A percentile compares a stretch with the other conserved stretches of the same genome.
Conservation (phyloP, 35 echinoderm and acorn worm genomes). For the Lytechinus pictus region DNA sequence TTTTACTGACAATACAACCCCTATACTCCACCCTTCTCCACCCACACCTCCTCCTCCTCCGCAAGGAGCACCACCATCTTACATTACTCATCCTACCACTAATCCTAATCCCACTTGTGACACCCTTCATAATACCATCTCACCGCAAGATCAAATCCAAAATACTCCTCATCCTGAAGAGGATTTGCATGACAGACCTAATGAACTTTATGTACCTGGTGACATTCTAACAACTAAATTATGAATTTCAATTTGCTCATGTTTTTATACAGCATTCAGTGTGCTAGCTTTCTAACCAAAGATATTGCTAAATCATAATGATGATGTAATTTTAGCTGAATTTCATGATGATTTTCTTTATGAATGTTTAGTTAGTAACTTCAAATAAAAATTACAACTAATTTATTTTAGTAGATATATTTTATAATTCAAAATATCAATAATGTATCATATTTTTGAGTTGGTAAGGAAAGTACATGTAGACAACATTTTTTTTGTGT, state of each 20-base stretch:
- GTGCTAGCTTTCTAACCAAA: background rate
- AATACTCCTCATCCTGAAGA: background rate
- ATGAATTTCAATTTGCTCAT: background rate
- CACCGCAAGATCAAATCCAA: background rate
- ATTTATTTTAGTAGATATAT: too few relatives aligned
- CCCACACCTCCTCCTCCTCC: background rate
- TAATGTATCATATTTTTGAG: too few relatives aligned
- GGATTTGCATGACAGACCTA: background rate
- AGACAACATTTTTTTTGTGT: too few relatives aligned
- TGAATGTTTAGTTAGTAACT: too few relatives aligned
- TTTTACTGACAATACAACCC: background rate
- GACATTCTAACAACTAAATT: background rate
- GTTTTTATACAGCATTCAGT: background rate
- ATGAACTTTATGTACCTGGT: background rate
- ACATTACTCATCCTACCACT: background rate
- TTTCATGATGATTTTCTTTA: too few relatives aligned
- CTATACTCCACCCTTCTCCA: background rate
- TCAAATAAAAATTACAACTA: too few relatives aligned
- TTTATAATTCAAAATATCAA: too few relatives aligned
- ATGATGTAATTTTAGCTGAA: too few relatives aligned
- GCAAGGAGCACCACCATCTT: background rate
- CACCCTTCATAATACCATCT: background rate
- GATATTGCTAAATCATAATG: too few relatives aligned
- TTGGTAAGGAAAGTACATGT: too few relatives aligned
- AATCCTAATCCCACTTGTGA: background rate